Evolutionary conservation across 1,140 invertebrate species (phyloP).

Genomic region (Sarcophaga peregrina): DNA sequence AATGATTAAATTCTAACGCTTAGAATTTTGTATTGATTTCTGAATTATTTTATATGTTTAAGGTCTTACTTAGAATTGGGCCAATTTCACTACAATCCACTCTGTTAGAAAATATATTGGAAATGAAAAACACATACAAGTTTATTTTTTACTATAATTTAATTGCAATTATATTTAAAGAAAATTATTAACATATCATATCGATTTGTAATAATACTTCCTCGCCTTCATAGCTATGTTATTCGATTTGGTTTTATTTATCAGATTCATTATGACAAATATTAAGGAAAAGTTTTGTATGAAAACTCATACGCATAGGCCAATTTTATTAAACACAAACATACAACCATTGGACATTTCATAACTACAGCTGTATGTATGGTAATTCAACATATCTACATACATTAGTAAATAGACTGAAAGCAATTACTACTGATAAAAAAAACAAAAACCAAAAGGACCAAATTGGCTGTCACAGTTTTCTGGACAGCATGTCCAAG

Average conservation of each 20-base stretch:
- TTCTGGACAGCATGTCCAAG: neutral
- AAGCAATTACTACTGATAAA: neutral
- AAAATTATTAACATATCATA: neutral
- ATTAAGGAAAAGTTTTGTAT: no score
- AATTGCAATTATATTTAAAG: neutral
- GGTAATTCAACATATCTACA: no score
- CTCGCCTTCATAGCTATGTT: neutral
- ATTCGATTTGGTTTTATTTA: no score
- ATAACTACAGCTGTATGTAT: neutral
- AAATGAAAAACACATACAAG: no score
- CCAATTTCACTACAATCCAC: no score
- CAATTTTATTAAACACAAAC: neutral
- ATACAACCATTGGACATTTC: neutral
- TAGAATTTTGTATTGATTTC: no score
- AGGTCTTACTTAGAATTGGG: no score
- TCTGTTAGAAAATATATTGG: no score
- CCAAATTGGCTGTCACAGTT: neutral
- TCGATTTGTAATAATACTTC: neutral
- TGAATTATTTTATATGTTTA: no score
- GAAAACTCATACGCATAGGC: no score
- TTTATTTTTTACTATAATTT: no score
- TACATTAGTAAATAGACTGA: slow-evolving; percentile 5
- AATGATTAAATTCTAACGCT: no score
- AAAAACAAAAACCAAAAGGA: neutral
- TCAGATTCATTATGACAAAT: slow-evolving; percentile 7